A percentile compares a stretch with the other conserved stretches of the same genome.
phyloP scores from a whole-genome alignment of 2,797 vertebrate species.

The Pseudochirops corinnae region DNA sequence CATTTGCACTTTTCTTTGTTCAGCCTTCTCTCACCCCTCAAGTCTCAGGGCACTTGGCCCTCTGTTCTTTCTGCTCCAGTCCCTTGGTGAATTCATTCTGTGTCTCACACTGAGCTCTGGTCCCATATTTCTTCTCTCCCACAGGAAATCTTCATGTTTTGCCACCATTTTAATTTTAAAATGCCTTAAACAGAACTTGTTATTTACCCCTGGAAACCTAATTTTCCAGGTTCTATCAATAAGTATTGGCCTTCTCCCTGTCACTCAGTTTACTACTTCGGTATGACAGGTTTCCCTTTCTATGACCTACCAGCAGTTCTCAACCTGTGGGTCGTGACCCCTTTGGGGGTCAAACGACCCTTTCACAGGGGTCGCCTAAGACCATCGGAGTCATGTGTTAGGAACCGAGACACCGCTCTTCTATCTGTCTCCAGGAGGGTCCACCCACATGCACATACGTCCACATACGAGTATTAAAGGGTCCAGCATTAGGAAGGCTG shows the following conservation, averaged over 20 bases:
- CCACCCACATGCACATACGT: no score
- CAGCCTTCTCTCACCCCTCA: not conserved
- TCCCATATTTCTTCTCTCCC: not conserved
- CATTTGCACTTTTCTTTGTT: not conserved
- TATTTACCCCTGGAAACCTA: not conserved
- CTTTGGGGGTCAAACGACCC: no score
- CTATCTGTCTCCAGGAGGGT: no score
- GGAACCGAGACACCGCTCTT: no score
- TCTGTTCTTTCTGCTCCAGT: not conserved
- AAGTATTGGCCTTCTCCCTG: not conserved
- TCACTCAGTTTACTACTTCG: not conserved
- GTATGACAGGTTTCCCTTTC: not conserved
- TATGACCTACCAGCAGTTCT: not conserved
- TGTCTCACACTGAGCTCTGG: not conserved
- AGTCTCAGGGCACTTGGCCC: not conserved
- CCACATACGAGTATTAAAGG: no score
- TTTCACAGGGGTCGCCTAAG: no score
- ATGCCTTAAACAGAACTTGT: not conserved
- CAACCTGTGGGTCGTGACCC: no score
- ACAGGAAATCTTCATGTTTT: not conserved
- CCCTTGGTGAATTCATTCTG: not conserved
- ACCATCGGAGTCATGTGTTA: no score
- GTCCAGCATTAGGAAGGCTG: no score
- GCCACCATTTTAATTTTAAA: not conserved
- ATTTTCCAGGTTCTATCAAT: not conserved